A percentile compares a stretch with the other conserved stretches of the same genome.
phyloP scores from a whole-genome alignment of 2,888 invertebrate species.

The Microctonus hyperodae region DNA sequence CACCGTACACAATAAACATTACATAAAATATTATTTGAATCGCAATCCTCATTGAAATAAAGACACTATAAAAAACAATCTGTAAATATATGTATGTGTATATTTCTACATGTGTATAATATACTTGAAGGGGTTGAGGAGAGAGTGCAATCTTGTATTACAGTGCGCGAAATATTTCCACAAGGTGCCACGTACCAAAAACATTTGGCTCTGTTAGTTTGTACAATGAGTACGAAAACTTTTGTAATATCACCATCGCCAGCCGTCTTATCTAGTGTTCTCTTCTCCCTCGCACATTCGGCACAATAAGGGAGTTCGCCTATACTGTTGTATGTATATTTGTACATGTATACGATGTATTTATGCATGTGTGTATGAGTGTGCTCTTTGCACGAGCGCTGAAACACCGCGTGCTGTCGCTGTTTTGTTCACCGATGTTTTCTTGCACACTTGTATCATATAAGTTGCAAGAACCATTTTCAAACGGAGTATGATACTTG shows the following conservation, averaged over 20 bases:
- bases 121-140: background rate
- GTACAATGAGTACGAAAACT: slow-evolving; percentile 37
- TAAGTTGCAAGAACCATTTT: slow-evolving; percentile 26
- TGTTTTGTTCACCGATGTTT: slow-evolving; percentile 17
- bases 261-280: slow-evolving; percentile 22
- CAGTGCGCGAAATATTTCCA: slow-evolving; percentile 24
- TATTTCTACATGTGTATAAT: background rate
- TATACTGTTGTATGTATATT: background rate
- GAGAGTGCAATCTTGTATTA: slow-evolving; percentile 12
- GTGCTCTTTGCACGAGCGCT: background rate
- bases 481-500: background rate
- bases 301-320: no score
- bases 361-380: background rate
- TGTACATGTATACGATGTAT: no score
- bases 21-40: background rate
- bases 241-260: slow-evolving; percentile 39
- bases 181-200: slow-evolving; percentile 18
- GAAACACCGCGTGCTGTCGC: background rate
- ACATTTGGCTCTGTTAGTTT: slow-evolving; percentile 25
- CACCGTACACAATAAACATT: background rate
- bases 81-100: no score
- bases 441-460: slow-evolving; percentile 27
- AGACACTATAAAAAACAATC: background rate
- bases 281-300: background rate
- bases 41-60: background rate